A percentile compares a stretch with the other conserved stretches of the same genome.
Evolutionary conservation across 2,888 invertebrate species (phyloP).

Genomic region (Lissocephala sabroskyi): DNA sequence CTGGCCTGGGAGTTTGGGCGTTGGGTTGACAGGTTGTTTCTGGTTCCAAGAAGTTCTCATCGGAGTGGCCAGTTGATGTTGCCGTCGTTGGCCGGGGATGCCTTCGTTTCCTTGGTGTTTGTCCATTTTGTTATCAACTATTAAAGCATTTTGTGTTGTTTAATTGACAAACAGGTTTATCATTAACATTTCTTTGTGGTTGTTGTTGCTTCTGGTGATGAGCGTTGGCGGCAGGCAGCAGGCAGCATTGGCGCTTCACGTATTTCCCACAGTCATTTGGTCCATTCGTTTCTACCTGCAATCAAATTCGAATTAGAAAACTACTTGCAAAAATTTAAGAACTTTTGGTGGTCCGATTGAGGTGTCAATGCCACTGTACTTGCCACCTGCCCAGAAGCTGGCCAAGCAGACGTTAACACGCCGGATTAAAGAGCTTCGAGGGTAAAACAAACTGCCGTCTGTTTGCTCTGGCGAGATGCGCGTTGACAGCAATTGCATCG

Average conservation of each 20-base stretch:
- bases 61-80: constrained; percentile 24
- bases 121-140: constrained; percentile 58
- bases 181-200: constrained; percentile 39
- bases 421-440: too few relatives aligned
- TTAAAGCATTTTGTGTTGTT: constrained; percentile 56
- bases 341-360: too few relatives aligned
- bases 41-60: constrained; percentile 55
- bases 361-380: too few relatives aligned
- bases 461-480: not conserved
- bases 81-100: too few relatives aligned
- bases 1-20: constrained; percentile 32
- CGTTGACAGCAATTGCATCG: constrained; percentile 1
- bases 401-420: too few relatives aligned
- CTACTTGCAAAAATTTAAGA: too few relatives aligned
- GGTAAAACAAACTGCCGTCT: too few relatives aligned
- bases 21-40: constrained; percentile 50
- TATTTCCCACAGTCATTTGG: constrained; percentile 57
- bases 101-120: constrained; percentile 38
- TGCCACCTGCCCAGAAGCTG: too few relatives aligned
- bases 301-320: too few relatives aligned
- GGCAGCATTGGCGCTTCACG: constrained; percentile 26
- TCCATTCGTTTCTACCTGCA: too few relatives aligned
- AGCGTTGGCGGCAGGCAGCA: constrained; percentile 24
- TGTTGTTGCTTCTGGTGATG: constrained; percentile 23
- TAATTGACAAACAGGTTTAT: constrained; percentile 65